Percentiles rank a stretch among this genome's conserved stretches.
Conservation (phyloP, 2,888 invertebrate species). For the Tetrapedia diversipes region DNA sequence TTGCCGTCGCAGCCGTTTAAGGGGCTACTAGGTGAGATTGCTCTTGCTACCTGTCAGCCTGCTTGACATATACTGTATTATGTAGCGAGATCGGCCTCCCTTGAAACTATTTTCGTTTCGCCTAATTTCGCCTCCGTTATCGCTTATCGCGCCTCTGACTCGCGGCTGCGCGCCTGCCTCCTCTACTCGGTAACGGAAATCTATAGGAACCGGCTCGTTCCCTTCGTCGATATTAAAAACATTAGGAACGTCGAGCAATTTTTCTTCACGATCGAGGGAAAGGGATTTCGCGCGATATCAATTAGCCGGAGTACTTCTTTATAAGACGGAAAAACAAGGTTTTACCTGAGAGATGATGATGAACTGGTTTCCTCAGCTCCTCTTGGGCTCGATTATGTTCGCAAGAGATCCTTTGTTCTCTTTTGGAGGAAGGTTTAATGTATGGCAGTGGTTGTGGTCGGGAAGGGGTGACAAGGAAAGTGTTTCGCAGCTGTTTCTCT, state of each 20-base stretch:
- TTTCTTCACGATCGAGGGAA: neutral
- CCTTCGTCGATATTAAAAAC: slow-evolving; percentile 36
- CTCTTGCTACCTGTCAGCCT: slow-evolving; percentile 78
- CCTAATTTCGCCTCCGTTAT: slow-evolving; percentile 57
- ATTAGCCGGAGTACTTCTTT: slow-evolving; percentile 1
- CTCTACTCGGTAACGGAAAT: neutral
- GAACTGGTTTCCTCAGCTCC: neutral
- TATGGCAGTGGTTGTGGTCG: too few relatives aligned
- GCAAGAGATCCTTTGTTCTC: too few relatives aligned
- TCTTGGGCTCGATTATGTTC: neutral
- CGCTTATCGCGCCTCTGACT: slow-evolving; percentile 26
- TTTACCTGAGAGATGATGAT: too few relatives aligned
- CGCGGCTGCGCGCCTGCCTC: neutral
- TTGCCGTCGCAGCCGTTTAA: slow-evolving; percentile 80
- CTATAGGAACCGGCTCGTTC: neutral
- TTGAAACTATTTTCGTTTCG: slow-evolving; percentile 72
- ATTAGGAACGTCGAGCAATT: slow-evolving; percentile 1
- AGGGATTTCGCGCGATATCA: neutral
- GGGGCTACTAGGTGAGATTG: slow-evolving; percentile 81
- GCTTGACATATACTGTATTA: slow-evolving; percentile 77
- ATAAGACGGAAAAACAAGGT: neutral
- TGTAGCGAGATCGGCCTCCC: slow-evolving; percentile 76
- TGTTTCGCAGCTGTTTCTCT: too few relatives aligned
- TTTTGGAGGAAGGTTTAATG: too few relatives aligned
- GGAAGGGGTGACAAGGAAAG: too few relatives aligned